Conservation (phyloP, 1,140 invertebrate genomes). For the Augochlora pura region DNA sequence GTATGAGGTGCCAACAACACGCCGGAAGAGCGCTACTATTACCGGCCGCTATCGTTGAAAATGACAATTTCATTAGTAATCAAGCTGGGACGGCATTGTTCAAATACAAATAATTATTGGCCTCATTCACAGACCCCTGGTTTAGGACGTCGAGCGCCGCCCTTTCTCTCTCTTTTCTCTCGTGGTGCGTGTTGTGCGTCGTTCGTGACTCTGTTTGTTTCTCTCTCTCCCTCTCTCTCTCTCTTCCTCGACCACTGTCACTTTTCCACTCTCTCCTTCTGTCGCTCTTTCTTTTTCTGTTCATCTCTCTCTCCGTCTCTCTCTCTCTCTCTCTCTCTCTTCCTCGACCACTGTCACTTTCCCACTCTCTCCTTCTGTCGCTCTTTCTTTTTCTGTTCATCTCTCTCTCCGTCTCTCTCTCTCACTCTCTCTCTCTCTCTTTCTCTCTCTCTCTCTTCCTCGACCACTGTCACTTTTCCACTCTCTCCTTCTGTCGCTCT, state of each 20-base stretch:
- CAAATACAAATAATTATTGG: conserved; percentile 70
- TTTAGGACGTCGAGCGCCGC: background rate
- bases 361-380: background rate
- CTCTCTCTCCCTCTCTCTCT: background rate
- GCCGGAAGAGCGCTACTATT: conserved; percentile 37
- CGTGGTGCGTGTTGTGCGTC: background rate
- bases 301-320: too few relatives aligned
- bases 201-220: background rate
- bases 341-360: background rate
- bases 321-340: background rate
- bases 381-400: too few relatives aligned
- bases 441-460: background rate
- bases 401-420: background rate
- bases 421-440: background rate
- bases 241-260: background rate
- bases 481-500: too few relatives aligned
- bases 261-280: background rate
- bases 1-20: conserved; percentile 36
- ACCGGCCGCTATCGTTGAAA: conserved; percentile 58
- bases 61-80: conserved; percentile 73
- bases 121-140: background rate
- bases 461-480: background rate
- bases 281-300: background rate
- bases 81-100: conserved; percentile 62
- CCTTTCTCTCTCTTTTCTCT: conserved; percentile 6